Base-by-base conservation (phyloP, 2,888 invertebrate species). In the Ochropleura leucogaster region DNA sequence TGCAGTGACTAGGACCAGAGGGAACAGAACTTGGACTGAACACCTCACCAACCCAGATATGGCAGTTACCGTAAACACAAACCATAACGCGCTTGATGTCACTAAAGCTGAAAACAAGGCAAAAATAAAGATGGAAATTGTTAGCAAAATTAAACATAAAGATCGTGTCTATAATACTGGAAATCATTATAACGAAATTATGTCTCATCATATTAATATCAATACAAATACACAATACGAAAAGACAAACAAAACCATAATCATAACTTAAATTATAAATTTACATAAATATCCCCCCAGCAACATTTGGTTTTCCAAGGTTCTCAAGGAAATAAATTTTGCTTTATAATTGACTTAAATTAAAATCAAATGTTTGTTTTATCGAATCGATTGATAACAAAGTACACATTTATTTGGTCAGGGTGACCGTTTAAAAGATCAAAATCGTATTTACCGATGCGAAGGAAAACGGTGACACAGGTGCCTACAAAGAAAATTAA, bases 11-110 rank as follows among this genome's bases (percentile, higher is more conserved):
- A 98, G 97, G 68, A 98, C 97, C 4, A 98, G 97, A 16, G 98
- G 94, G n/a, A 98, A 97, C 83, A 98, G 92, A 9, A 98, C 98
- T 85, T 98, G 97, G 6, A 98, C 96, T 89, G 98, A 97, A 75
- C 98, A 97, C 72, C 98, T 96, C 64, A 98, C 96, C 75, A 98
- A 95, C 0, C 98, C 98, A 57, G 98, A 97, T 59, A 97, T 90
- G 0, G 96, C 97, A 0, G 97, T 97, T 83, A 97, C 96, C 20
- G 94, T 89, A 60, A 97, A 95, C 87, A 97, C 97, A 84, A 97
- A 97, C 86, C 92, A 92, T 16, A 95, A 80, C n/a, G 94, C 92
- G 59, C 91, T 92, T 3, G 94, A 95, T 51, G 91, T 90, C 57
- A 96, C 94, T 57, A 96, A 85, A 0, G 94, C 96, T 96, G 91